Conservation (phyloP, 2,888 invertebrate species). For the Frankliniella fusca region DNA sequence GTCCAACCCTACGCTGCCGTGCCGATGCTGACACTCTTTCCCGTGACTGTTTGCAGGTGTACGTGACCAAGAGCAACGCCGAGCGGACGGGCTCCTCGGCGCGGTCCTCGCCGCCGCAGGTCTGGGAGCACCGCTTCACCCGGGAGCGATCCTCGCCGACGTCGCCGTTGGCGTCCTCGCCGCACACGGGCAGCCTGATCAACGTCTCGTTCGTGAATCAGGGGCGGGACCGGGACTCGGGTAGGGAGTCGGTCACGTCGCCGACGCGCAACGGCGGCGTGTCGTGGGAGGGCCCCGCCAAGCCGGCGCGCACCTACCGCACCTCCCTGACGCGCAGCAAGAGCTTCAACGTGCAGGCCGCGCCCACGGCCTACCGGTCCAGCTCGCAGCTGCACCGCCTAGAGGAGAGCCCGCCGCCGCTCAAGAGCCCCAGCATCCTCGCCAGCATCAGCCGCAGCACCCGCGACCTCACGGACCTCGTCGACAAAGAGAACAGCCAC, state of each 20-base stretch:
- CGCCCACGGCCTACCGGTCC: conserved; percentile 56
- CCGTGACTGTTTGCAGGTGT: conserved; percentile 36
- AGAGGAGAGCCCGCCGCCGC: conserved; percentile 64
- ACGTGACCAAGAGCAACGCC: conserved; percentile 40
- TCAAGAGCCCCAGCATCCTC: conserved; percentile 81
- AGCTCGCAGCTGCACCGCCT: conserved; percentile 70
- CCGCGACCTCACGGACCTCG: conserved; percentile 66
- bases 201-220: conserved; percentile 45
- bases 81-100: conserved; percentile 40
- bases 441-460: conserved; percentile 81
- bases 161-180: conserved; percentile 31
- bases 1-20: neutral
- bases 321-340: conserved; percentile 71
- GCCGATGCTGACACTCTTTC: conserved; percentile 16
- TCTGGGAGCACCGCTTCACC: conserved; percentile 36
- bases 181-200: conserved; percentile 41
- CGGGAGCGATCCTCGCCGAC: conserved; percentile 32
- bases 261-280: conserved; percentile 39
- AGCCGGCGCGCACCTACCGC: conserved; percentile 75
- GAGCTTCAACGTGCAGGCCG: conserved; percentile 77
- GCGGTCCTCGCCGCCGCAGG: conserved; percentile 51
- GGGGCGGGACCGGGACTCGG: conserved; percentile 43
- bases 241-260: conserved; percentile 47
- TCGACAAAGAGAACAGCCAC: conserved; percentile 43
- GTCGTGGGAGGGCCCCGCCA: conserved; percentile 58